Conservation (phyloP, 1,140 invertebrate species). For the Aphidius ervi region DNA sequence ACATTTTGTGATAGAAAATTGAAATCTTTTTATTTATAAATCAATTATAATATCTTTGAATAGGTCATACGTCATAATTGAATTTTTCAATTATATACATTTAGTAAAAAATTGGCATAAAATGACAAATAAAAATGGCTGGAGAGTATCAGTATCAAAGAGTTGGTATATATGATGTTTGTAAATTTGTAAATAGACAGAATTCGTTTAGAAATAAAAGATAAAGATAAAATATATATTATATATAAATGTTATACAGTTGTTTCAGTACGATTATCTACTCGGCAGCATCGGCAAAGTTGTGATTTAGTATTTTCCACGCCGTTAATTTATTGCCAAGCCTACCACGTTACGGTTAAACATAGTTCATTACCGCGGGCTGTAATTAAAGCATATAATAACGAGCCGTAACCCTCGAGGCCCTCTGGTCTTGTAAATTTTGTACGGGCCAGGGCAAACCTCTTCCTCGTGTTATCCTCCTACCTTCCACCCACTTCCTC, state of each 20-base stretch:
- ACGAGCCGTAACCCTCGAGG: constrained; percentile 48
- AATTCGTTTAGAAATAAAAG: neutral
- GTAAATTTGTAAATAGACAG: no score
- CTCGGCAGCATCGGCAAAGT: constrained; percentile 50
- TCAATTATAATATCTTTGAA: no score
- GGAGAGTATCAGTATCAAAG: no score
- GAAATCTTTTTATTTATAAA: no score
- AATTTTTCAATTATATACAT: no score
- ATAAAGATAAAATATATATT: constrained; percentile 17
- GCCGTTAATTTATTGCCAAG: constrained; percentile 51
- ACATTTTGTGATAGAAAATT: no score
- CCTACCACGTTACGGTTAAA: constrained; percentile 52
- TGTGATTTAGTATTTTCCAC: constrained; percentile 53
- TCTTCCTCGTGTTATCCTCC: constrained; percentile 17
- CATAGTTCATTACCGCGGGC: constrained; percentile 51
- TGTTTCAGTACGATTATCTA: constrained; percentile 48
- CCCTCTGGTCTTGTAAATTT: constrained; percentile 48
- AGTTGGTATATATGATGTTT: no score
- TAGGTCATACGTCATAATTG: no score
- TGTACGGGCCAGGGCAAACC: constrained; percentile 36
- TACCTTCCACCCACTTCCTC: neutral
- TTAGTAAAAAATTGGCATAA: no score
- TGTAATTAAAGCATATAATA: constrained; percentile 54
- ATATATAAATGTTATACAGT: constrained; percentile 33
- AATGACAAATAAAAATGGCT: no score